These are phyloP conservation scores for Prunella himalayana DNA, from an alignment of 2,113 vertebrate species.

Conservation along the genomic window DNA sequence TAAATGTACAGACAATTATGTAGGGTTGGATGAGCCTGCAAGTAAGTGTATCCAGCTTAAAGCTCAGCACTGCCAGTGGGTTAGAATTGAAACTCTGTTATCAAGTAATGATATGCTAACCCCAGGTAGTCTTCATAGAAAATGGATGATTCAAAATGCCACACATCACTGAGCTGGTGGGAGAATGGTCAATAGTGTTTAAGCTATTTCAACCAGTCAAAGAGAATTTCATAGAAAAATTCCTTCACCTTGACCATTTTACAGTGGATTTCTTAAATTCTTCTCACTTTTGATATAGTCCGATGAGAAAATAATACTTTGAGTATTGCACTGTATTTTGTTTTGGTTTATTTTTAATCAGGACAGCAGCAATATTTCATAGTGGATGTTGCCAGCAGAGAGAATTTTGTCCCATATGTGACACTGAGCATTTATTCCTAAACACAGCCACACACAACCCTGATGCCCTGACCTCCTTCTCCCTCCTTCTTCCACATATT, in stretches of 20 bases:
- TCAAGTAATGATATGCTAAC: constrained; percentile 21
- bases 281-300: not conserved
- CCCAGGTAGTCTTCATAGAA: constrained; percentile 21
- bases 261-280: not conserved
- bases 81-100: constrained; percentile 20
- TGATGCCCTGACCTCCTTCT: not conserved
- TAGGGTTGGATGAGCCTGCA: constrained; percentile 57
- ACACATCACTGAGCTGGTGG: constrained; percentile 37
- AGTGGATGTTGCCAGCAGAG: not conserved
- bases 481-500: not conserved
- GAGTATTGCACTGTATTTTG: not conserved
- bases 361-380: not conserved
- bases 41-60: constrained; percentile 17
- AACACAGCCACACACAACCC: not conserved
- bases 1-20: constrained; percentile 67
- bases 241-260: not conserved
- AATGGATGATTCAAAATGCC: constrained; percentile 50
- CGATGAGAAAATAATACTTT: not conserved
- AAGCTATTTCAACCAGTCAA: constrained; percentile 36
- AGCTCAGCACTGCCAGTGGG: not conserved
- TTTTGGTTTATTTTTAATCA: not conserved
- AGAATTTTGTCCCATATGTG: not conserved
- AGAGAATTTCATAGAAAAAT: not conserved
- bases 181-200: constrained; percentile 53
- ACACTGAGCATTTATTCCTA: not conserved